Evolutionary conservation across 2,797 vertebrate species (phyloP).

Genomic region (Taeniopygia guttata): DNA sequence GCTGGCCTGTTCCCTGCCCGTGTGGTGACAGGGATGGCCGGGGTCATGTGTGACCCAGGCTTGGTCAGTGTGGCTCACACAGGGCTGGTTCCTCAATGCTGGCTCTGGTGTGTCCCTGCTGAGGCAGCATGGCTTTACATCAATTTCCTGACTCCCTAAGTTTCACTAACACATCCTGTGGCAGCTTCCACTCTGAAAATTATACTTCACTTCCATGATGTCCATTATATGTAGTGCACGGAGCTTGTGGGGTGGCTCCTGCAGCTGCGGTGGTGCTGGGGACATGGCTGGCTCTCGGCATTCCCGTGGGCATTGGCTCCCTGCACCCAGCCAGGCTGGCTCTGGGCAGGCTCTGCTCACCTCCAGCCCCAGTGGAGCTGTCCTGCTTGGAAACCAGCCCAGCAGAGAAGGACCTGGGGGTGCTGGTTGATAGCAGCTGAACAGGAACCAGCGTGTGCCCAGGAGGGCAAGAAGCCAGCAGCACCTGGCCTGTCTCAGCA

Average conservation of each 20-base stretch:
- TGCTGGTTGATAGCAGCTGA: background rate
- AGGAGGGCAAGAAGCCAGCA: background rate
- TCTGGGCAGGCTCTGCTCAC: accelerated
- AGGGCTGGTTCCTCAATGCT: accelerated
- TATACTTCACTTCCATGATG: accelerated
- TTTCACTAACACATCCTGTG: background rate
- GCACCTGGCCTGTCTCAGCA: background rate
- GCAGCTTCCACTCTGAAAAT: background rate
- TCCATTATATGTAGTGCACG: accelerated
- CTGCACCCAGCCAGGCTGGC: accelerated
- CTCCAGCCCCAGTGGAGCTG: background rate
- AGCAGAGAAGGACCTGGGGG: background rate
- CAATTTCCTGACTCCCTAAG: background rate
- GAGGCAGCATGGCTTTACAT: background rate
- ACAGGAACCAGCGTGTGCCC: background rate
- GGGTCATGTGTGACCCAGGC: accelerated
- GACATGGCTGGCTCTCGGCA: accelerated
- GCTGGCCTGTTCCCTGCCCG: background rate
- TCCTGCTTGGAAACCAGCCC: background rate
- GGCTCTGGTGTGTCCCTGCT: background rate
- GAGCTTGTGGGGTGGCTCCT: background rate
- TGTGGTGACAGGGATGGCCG: accelerated
- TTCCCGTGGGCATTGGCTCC: accelerated
- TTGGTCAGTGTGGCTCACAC: accelerated
- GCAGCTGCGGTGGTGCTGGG: accelerated